Base-by-base conservation (phyloP, 2,113 vertebrate genomes). In the Grammomys dolichurus region DNA sequence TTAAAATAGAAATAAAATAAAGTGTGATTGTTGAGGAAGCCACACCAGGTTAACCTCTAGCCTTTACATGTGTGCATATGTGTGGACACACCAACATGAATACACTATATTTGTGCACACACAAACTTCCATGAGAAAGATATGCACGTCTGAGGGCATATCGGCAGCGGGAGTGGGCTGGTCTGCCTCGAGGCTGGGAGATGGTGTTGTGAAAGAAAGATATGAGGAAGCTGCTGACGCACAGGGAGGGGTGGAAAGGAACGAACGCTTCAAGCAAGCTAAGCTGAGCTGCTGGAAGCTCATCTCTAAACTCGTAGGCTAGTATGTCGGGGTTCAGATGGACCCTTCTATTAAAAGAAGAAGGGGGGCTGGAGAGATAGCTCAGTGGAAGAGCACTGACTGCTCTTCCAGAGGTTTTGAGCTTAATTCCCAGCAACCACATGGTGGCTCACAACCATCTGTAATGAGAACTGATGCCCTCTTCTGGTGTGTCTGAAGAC, bases 131-230 rank as follows among this genome's bases (percentile, higher is more conserved):
- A 31, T 17, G 58, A 43, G 58, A 3, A 20, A 72, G 65, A 22
- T 33, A 1, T 6, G 63, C 36, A 11, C 17, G 3, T 1, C 26
- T 10, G 51, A 67, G 63, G 48, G 22, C 36, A 2, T 4, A 1
- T 5, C 54, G 26, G 76, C 13, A n/a, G 75, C 33, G 11, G 17
- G 26, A 58, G 24, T 12, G 31, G 8, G 58, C 10, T 54, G 31
- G 46, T 51, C 36, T 56, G 43, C 67, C 7, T 43, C 46, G 63
- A 81, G 54, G 6, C 26, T 46, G 28, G n/a, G 19, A 65, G 48
- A 51, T 73, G 67, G 54, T 40, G 2, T 26, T 76, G 54, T 0
- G 5, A 9, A 65, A 76, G 28, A 7, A 19, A 40, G 1, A 1
- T 9, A 16, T 1, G 3, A 20, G 48, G 40, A 46, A 69, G 80